Evolutionary conservation across 2,888 invertebrate species (phyloP), one percentile per base, ranked within the genome.

Genomic region (Busseola fusca): DNA sequence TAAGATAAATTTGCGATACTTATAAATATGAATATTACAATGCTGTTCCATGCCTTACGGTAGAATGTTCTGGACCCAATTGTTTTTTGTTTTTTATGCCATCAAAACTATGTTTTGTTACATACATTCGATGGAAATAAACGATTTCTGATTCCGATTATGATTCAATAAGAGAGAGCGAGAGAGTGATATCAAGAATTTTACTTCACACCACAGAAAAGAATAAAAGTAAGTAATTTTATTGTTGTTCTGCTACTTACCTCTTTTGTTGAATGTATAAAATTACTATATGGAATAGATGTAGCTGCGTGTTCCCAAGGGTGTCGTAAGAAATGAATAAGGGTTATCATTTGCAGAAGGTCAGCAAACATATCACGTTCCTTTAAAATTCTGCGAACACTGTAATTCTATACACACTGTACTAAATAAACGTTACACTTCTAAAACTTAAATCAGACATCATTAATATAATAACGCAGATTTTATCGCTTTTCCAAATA

Each of bases 271-370:
- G 54, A 3, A n/a, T 48, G 1, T 37, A 67, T 3, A 2, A 52
- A 21, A 21, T 69, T 30, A 27, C 12, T 50, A 7, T 34, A 67
- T 60, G 25, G 12, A 68, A 30, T n/a, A 60, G 48, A 25, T 25
- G 30, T 18, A 37, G 34, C 25, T 25, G 6, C 10, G 10, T 48
- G 4, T 7, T 48, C 68, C 48, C 68, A 25, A 34, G 59, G 40
- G 68, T 40, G 40, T 73, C 59, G 21, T 60, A n/a, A 42, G 48
- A 34, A 68, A 7, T 60, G 48, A 73, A 48, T 54, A 60, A 75
- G 68, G 68, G 48, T 74, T 40, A 57, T 25, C 64, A 72, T 64
- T 64, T 30, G 30, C 25, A n/a, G 7, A 16, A 37, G 27, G 59
- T 56, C 54, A 48, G 52, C 16, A 18, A 40, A 59, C 45, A 68